Evolutionary conservation across 2,797 vertebrate genomes (phyloP).

Genomic region (Peromyscus nudipes): DNA sequence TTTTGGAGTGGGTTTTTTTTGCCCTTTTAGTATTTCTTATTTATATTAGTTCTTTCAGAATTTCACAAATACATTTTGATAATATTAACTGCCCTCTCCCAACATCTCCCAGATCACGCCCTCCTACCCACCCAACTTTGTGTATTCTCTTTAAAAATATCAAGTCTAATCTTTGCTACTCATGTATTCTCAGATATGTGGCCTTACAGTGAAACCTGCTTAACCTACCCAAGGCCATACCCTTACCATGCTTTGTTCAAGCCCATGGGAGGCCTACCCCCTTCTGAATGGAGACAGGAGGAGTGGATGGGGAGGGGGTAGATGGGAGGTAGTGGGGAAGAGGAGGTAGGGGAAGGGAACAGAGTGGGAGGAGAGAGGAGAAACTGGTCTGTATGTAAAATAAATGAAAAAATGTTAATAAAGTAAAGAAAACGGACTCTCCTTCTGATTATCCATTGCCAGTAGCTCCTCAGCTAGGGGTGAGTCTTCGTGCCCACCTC

Average conservation of each 20-base stretch:
- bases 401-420: no score
- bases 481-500: not conserved
- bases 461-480: not conserved
- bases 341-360: no score
- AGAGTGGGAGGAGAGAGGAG: no score
- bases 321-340: no score
- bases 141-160: not conserved
- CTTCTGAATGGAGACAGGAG: not conserved
- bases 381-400: no score
- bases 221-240: not conserved
- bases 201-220: not conserved
- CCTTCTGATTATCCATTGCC: not conserved
- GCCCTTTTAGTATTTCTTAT: not conserved
- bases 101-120: not conserved
- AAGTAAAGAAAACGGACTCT: not conserved
- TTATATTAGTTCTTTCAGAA: not conserved
- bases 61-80: not conserved
- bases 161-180: not conserved
- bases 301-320: no score
- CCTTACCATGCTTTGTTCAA: not conserved
- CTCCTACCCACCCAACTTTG: not conserved
- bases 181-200: not conserved
- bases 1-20: no score
- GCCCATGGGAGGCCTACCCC: not conserved
- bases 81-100: not conserved